Percentiles rank a stretch among this genome's conserved stretches.
These are phyloP conservation scores for Uloborus plumipes DNA, from an alignment of 2,888 invertebrate genomes.

Conservation along the genomic window DNA sequence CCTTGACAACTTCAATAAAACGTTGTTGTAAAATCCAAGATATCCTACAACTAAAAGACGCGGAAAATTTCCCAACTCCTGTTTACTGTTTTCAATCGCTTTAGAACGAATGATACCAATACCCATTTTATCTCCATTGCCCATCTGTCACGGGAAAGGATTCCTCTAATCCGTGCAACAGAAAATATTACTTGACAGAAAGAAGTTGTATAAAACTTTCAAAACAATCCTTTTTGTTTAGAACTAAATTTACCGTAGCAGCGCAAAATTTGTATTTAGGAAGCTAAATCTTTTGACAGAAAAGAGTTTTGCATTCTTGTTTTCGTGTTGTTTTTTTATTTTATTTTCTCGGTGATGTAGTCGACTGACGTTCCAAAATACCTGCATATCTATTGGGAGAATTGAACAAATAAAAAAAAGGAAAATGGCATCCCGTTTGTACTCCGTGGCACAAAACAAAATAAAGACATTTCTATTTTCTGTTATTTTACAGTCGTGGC, in stretches of 20 bases:
- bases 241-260: no score
- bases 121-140: background rate
- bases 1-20: no score
- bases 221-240: no score
- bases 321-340: no score
- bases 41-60: background rate
- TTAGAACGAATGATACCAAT: background rate
- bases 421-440: background rate
- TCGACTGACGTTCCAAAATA: background rate
- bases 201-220: no score
- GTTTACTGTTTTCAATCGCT: background rate
- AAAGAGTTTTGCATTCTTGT: no score
- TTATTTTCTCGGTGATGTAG: background rate
- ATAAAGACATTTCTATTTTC: constrained; percentile 10
- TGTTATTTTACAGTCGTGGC: constrained; percentile 19
- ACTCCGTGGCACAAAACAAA: constrained; percentile 10
- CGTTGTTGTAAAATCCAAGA: background rate
- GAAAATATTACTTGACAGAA: no score
- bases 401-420: background rate
- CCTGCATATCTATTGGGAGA: no score
- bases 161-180: no score
- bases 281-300: no score
- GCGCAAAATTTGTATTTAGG: no score
- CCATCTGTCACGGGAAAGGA: no score
- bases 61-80: background rate